Evolutionary conservation across 2,113 vertebrate genomes (phyloP).

Genomic region (rat (Rattus norvegicus)): DNA sequence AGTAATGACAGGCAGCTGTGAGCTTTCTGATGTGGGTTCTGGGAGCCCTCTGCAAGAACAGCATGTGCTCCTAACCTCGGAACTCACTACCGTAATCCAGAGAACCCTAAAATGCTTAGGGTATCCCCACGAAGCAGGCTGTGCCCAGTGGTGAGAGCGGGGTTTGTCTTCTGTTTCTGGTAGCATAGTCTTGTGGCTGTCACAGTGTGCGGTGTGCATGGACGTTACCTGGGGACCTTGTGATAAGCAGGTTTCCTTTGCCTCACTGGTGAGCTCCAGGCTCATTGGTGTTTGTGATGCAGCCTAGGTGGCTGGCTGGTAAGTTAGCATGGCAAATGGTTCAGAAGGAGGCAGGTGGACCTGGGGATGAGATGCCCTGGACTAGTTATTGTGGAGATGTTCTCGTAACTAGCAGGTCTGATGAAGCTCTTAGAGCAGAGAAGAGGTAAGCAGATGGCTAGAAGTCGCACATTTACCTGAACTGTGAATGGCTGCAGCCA

Average conservation of each 20-base stretch:
- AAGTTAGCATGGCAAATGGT: background rate
- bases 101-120: background rate
- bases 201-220: background rate
- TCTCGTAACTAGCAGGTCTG: background rate
- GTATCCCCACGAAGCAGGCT: background rate
- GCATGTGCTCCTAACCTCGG: background rate
- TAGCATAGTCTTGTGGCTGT: background rate
- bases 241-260: background rate
- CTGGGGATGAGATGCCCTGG: background rate
- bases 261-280: background rate
- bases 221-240: background rate
- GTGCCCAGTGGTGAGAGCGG: accelerated
- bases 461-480: slow-evolving; percentile 32
- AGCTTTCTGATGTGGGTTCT: background rate
- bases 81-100: background rate
- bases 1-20: background rate
- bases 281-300: background rate
- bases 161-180: background rate
- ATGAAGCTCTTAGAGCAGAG: background rate
- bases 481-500: background rate
- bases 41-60: background rate
- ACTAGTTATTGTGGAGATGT: background rate
- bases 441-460: slow-evolving; percentile 23
- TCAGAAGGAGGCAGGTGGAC: background rate
- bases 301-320: background rate